These are phyloP conservation scores for Saimiri boliviensis DNA, from an alignment of 2,113 vertebrate species.

Conservation along the genomic window DNA sequence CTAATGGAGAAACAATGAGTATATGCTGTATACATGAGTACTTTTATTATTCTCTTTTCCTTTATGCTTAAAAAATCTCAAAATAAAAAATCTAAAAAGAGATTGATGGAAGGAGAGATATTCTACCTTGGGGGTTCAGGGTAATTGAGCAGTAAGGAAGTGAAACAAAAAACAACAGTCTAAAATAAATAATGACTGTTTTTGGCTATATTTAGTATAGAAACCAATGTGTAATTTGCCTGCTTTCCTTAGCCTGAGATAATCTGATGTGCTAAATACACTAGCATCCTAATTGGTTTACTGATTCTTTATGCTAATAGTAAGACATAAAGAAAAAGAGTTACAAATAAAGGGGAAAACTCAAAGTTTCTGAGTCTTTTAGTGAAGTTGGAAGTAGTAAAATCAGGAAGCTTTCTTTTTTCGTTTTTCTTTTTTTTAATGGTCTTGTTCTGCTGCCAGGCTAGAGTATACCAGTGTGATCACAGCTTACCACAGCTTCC, in stretches of 20 bases:
- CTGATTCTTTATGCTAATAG: background rate
- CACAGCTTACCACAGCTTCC: too few relatives aligned
- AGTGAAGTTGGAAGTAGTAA: background rate
- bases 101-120: background rate
- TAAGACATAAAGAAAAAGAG: background rate
- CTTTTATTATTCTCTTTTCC: background rate
- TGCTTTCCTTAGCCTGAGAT: background rate
- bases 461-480: too few relatives aligned
- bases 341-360: background rate
- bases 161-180: conserved; percentile 55
- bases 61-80: conserved; percentile 3
- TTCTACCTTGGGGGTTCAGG: background rate
- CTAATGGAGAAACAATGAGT: background rate
- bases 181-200: conserved; percentile 29
- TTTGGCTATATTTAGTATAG: conserved; percentile 27
- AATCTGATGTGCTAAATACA: background rate
- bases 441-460: too few relatives aligned
- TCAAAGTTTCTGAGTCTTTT: background rate
- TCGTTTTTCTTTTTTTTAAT: too few relatives aligned
- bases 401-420: background rate
- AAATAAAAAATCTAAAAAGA: background rate
- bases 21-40: background rate
- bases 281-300: background rate
- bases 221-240: conserved; percentile 37
- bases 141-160: conserved; percentile 45